Evolutionary conservation across 2,888 invertebrate genomes (phyloP).

Genomic region (Neoscelio sp.): DNA sequence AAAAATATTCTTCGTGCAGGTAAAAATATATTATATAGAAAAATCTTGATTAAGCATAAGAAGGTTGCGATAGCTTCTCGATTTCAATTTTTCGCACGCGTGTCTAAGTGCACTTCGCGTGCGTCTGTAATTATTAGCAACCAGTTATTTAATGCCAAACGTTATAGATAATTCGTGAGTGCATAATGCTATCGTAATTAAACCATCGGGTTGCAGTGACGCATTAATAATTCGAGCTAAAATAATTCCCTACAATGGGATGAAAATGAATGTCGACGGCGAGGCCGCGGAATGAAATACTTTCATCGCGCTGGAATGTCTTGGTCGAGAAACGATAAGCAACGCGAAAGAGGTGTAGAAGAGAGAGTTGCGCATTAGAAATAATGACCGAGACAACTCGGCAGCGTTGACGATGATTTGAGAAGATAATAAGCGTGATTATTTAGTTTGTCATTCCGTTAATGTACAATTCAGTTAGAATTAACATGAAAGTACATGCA

Average conservation of each 20-base stretch:
- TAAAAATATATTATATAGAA: no score
- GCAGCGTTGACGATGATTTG: constrained; percentile 55
- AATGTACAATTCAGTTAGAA: constrained; percentile 25
- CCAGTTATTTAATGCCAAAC: constrained; percentile 28
- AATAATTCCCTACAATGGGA: constrained; percentile 34
- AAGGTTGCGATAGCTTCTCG: no score
- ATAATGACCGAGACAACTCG: constrained; percentile 44
- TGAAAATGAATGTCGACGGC: constrained; percentile 56
- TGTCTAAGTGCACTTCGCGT: no score
- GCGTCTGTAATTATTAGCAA: constrained; percentile 19
- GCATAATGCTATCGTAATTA: constrained; percentile 28
- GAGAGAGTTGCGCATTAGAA: constrained; percentile 60
- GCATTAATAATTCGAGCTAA: constrained; percentile 42
- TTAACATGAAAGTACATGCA: no score
- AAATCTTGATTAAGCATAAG: no score
- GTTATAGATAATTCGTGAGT: not conserved
- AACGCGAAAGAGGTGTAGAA: constrained; percentile 57
- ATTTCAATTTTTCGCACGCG: no score
- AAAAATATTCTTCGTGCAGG: no score
- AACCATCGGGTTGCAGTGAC: constrained; percentile 17
- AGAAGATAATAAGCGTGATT: constrained; percentile 53
- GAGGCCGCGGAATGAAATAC: constrained; percentile 26
- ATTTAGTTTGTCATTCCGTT: constrained; percentile 49
- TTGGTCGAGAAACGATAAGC: constrained; percentile 58
- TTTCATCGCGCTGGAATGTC: constrained; percentile 62